Base-by-base conservation (phyloP, 1,140 invertebrate genomes). In the Leguminivora glycinivorella region DNA sequence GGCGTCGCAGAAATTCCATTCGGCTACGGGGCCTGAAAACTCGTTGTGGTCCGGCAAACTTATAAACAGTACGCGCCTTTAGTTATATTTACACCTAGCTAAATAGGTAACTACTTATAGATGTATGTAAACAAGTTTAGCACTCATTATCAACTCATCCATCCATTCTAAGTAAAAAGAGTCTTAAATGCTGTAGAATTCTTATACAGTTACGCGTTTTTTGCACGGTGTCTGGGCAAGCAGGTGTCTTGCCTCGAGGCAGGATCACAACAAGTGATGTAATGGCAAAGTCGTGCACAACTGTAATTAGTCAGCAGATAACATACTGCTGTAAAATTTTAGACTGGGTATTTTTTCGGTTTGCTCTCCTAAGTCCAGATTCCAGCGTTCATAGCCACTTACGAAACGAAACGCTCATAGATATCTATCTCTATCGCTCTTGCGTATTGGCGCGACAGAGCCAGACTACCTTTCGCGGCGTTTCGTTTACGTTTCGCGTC, bases 121-220 rank as follows among this genome's bases (percentile, higher is more conserved):
- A n/a, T n/a, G n/a, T n/a, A 60, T 31, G 26, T 31, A 63, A 63
- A 63, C 58, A 63, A 63, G 58, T 63, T 63, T 63, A 63, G 58
- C 26, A 12, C n/a, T 29, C 26, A 63, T 63, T 63, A 63, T 29
- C 58, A 63, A 63, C 25, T 22, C 47, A 52, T 22, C 6, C 10
- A 52, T 22, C 6, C 10, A 4, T 52, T 5, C 47, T 9, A 52
- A 52, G 19, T 2, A 10, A 52, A 52, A 52, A 52, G 6, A 52
- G 47, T 19, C 47, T 52, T 22, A 52, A 22, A n/a, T 52, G 14
- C n/a, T 10, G 47, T 52, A 22, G 9, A n/a, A 52, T 2, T 52
- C 47, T 52, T 52, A 22, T 52, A 10, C 47, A 22, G 6, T 52
- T 52, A 52, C 10, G 47, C 47, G 47, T 22, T 52, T 52, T 22